These are phyloP conservation scores for Astropecten irregularis DNA, from an alignment of 53 echinoderm and acorn worm genomes.

Conservation along the genomic window DNA sequence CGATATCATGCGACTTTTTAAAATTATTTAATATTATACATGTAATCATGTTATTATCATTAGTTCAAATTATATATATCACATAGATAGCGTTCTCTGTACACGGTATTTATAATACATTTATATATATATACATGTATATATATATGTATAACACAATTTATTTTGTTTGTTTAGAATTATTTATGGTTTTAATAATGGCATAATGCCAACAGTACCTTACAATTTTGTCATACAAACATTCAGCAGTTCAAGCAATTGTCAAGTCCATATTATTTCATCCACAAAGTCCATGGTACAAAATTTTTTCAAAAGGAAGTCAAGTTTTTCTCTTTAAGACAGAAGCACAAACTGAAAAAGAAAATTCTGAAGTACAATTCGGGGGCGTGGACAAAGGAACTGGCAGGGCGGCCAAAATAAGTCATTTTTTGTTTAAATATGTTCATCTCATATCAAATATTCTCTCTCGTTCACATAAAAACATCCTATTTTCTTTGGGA, in stretches of 20 bases:
- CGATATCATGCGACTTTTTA: slow-evolving; percentile 28
- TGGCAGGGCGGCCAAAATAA: too few relatives aligned
- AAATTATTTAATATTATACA: slow-evolving; percentile 17
- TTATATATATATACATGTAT: not conserved
- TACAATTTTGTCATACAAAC: not conserved
- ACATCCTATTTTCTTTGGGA: too few relatives aligned
- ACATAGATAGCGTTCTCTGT: slow-evolving; percentile 51
- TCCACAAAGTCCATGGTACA: not conserved
- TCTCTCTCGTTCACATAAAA: too few relatives aligned
- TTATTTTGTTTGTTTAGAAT: not conserved
- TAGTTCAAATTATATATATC: slow-evolving; percentile 48
- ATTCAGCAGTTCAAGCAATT: slow-evolving; percentile 11
- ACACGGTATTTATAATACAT: slow-evolving; percentile 46
- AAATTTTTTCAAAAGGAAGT: too few relatives aligned
- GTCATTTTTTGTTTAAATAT: too few relatives aligned
- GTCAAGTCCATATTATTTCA: not conserved
- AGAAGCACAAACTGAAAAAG: too few relatives aligned
- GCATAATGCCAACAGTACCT: slow-evolving; percentile 22
- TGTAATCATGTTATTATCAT: slow-evolving; percentile 15
- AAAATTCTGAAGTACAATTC: too few relatives aligned
- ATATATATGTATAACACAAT: not conserved
- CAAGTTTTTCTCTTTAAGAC: too few relatives aligned
- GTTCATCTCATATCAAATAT: too few relatives aligned
- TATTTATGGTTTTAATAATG: not conserved
- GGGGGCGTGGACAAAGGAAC: too few relatives aligned